Evolutionary conservation across 1,140 invertebrate genomes (phyloP).

Genomic region (Galleria mellonella): DNA sequence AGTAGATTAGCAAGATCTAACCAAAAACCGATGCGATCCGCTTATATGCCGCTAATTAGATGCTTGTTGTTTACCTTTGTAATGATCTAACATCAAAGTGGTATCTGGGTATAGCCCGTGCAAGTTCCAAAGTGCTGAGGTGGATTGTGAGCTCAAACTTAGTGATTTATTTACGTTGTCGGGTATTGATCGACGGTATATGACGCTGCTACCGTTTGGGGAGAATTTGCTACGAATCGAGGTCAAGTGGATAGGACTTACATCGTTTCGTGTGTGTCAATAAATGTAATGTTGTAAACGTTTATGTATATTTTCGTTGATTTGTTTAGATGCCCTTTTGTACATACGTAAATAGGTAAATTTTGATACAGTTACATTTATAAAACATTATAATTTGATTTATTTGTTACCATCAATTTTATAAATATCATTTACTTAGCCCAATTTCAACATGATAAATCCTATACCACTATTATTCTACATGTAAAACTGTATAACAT

Average conservation of each 20-base stretch:
- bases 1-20: constrained; percentile 37
- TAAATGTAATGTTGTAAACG: constrained; percentile 16
- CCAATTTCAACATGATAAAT: no score
- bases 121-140: constrained; percentile 12
- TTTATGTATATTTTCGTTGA: not conserved
- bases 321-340: no score
- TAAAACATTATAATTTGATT: no score
- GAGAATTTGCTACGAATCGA: constrained; percentile 33
- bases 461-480: no score
- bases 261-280: constrained; percentile 37
- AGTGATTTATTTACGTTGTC: constrained; percentile 57
- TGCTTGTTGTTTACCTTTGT: constrained; percentile 41
- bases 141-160: constrained; percentile 30
- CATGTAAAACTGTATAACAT: no score
- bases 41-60: constrained; percentile 51
- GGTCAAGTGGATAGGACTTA: constrained; percentile 42
- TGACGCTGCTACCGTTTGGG: constrained; percentile 34
- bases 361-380: no score
- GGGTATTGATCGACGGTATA: constrained; percentile 43
- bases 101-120: constrained; percentile 11
- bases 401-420: no score
- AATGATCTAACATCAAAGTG: constrained; percentile 45
- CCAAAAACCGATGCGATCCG: constrained; percentile 38
- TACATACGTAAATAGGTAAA: no score
- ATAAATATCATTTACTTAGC: no score